These are phyloP conservation scores for Beris chalybata DNA, from an alignment of 2,888 invertebrate species.

Conservation along the genomic window DNA sequence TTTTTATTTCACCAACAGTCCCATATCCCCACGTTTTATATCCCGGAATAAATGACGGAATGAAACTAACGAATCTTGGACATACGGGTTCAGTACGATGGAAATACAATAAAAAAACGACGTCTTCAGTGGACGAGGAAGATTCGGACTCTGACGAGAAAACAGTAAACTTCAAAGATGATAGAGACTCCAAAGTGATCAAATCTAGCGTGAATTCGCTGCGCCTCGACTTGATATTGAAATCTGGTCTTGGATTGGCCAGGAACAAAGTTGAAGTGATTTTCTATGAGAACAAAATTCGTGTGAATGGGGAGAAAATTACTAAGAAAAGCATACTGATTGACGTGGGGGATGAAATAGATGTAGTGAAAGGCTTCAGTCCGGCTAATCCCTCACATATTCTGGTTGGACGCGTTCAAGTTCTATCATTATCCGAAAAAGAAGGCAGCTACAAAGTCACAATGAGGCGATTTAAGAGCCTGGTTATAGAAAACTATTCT, in stretches of 20 bases:
- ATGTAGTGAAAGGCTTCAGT: constrained; percentile 70
- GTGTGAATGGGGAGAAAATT: constrained; percentile 76
- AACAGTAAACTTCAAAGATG: constrained; percentile 59
- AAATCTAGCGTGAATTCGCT: constrained; percentile 67
- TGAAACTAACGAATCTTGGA: no score
- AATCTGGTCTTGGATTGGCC: constrained; percentile 69
- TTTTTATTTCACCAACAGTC: no score
- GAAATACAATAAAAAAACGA: not conserved
- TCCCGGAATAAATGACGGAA: no score
- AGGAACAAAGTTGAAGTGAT: constrained; percentile 78
- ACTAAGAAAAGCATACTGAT: constrained; percentile 65
- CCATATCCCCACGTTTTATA: no score
- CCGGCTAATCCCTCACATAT: constrained; percentile 69
- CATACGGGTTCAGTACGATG: not conserved
- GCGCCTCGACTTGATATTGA: constrained; percentile 71
- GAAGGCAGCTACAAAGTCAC: constrained; percentile 62
- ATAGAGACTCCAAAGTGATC: constrained; percentile 67
- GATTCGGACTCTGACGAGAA: constrained; percentile 56
- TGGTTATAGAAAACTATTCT: constrained; percentile 74
- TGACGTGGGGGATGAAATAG: constrained; percentile 72
- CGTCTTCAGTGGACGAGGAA: not conserved
- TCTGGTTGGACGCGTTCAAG: constrained; percentile 68
- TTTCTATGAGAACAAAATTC: constrained; percentile 79
- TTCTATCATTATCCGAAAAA: constrained; percentile 62
- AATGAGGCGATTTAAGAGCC: constrained; percentile 67